phyloP scores from a whole-genome alignment of 2,113 vertebrate species.

The Haemorhous mexicanus region DNA sequence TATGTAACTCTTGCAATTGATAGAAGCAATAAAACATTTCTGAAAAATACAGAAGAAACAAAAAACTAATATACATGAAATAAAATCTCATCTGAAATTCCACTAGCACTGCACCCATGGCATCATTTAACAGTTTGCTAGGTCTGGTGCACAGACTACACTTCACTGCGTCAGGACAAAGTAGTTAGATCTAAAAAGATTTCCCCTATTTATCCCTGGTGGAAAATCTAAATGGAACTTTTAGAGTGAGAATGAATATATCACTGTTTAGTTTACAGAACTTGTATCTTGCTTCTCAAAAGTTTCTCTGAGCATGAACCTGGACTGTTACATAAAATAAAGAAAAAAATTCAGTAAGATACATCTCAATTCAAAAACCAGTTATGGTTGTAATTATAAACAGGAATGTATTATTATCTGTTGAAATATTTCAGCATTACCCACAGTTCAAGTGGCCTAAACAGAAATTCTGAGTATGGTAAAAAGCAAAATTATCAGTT shows the following conservation, averaged over 20 bases:
- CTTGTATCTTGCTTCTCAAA: background rate
- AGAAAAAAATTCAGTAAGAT: background rate
- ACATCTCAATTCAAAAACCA: background rate
- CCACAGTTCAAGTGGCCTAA: background rate
- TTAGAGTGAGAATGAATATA: background rate
- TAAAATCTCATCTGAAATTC: constrained; percentile 59
- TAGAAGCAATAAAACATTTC: constrained; percentile 43
- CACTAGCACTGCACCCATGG: background rate
- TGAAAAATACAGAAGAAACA: constrained; percentile 37
- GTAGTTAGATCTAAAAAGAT: constrained; percentile 14
- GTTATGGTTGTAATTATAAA: background rate
- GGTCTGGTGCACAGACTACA: constrained; percentile 4
- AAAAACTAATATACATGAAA: constrained; percentile 41
- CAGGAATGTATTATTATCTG: background rate
- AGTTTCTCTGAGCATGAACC: background rate
- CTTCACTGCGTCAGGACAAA: constrained; percentile 6
- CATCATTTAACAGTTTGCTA: constrained; percentile 40
- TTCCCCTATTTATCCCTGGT: constrained; percentile 24
- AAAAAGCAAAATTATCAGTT: background rate
- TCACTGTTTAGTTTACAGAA: constrained; percentile 6
- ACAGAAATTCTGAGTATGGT: background rate
- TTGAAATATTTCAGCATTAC: background rate
- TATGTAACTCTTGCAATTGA: constrained; percentile 45
- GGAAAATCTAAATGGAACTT: constrained; percentile 34
- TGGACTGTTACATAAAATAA: background rate